These are phyloP conservation scores for Microplitis mediator DNA, from an alignment of 1,140 invertebrate species.

Conservation along the genomic window DNA sequence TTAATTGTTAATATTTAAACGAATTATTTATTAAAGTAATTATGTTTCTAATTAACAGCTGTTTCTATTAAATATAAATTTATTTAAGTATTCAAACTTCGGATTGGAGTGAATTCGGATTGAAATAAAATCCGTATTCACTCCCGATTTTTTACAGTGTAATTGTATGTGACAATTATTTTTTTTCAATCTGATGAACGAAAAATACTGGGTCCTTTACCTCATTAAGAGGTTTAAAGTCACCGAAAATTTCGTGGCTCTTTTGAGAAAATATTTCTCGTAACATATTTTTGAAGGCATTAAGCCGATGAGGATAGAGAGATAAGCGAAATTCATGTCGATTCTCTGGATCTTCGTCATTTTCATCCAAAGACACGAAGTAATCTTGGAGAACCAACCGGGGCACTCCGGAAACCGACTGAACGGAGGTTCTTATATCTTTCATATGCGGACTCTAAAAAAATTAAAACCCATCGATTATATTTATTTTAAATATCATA, in stretches of 20 bases:
- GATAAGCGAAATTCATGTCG: constrained; percentile 80
- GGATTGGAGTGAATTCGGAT: no score
- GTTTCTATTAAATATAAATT: no score
- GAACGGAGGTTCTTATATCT: constrained; percentile 81
- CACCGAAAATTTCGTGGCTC: constrained; percentile 76
- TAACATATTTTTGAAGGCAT: constrained; percentile 73
- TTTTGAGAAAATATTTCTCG: constrained; percentile 71
- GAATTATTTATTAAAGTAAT: no score
- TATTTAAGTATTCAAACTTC: no score
- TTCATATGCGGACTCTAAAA: constrained; percentile 78
- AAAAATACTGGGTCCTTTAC: constrained; percentile 78
- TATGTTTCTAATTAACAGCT: no score
- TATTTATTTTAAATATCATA: no score
- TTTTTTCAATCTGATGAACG: constrained; percentile 81
- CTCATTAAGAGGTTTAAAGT: constrained; percentile 76
- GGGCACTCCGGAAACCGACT: constrained; percentile 76
- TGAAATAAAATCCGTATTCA: no score
- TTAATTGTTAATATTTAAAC: no score
- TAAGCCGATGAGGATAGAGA: constrained; percentile 82
- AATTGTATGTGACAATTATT: neutral
- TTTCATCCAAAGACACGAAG: constrained; percentile 67
- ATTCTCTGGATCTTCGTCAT: constrained; percentile 46
- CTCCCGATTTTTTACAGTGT: no score
- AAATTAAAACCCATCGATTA: constrained; percentile 17
- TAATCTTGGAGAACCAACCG: constrained; percentile 81